phyloP scores from a whole-genome alignment of 2,888 invertebrate genomes.

The Drosophila mulleri region DNA sequence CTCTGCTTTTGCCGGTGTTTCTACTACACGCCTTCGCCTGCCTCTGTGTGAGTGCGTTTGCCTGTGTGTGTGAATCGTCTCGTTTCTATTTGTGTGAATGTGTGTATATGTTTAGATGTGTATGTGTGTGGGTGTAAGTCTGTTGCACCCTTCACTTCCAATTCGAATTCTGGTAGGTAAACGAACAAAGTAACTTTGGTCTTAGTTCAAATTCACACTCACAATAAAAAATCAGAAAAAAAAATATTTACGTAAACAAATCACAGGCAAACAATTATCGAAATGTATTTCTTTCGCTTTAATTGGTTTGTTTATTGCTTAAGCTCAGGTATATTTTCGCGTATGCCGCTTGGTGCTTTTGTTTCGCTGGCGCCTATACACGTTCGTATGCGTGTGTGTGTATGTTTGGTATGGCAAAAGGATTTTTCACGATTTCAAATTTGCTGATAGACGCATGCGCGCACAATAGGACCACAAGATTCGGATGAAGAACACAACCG shows the following conservation, averaged over 20 bases:
- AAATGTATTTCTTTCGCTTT: conserved; percentile 22
- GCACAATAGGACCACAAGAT: conserved; percentile 60
- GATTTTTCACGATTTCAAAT: conserved; percentile 71
- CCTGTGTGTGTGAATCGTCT: conserved; percentile 11
- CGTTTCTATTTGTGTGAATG: neutral
- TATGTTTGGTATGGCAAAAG: conserved; percentile 66
- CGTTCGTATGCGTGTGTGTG: conserved; percentile 31
- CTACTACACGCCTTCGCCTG: conserved; percentile 50
- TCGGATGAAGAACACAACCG: conserved; percentile 68
- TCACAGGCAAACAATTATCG: conserved; percentile 59
- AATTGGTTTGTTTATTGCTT: conserved; percentile 40
- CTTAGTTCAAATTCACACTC: conserved; percentile 51
- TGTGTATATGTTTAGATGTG: neutral
- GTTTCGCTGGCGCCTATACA: conserved; percentile 43
- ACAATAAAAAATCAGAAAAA: conserved; percentile 72
- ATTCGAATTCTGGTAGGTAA: conserved; percentile 50
- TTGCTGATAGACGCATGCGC: conserved; percentile 68
- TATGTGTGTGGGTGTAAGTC: conserved; percentile 29
- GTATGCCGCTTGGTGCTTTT: conserved; percentile 40
- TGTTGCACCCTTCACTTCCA: conserved; percentile 73
- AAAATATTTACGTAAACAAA: conserved; percentile 68
- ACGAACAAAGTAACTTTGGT: conserved; percentile 37
- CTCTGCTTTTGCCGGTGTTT: conserved; percentile 70
- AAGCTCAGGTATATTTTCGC: conserved; percentile 35
- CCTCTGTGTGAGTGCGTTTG: conserved; percentile 21